Evolutionary conservation across 2,797 vertebrate species (phyloP).

Genomic region (Saxicola maurus): DNA sequence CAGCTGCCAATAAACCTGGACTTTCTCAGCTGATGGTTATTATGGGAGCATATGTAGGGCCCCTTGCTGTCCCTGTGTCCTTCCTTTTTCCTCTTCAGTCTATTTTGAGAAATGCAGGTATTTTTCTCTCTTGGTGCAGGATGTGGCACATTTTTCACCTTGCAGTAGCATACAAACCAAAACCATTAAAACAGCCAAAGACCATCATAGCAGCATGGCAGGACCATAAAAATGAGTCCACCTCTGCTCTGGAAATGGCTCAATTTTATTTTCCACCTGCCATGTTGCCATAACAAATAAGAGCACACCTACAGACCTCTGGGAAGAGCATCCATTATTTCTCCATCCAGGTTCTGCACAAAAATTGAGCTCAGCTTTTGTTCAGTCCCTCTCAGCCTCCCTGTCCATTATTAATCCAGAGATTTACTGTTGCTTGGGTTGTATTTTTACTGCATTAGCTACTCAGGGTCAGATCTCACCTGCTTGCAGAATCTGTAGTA

Average conservation of each 20-base stretch:
- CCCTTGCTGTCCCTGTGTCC: not conserved
- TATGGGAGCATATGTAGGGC: not conserved
- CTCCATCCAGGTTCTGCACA: not conserved
- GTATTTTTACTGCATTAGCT: slow-evolving; percentile 22
- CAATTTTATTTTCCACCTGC: slow-evolving; percentile 42
- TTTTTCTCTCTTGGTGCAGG: not conserved
- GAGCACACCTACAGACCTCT: not conserved
- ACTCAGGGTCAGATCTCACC: not conserved
- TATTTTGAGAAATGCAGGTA: not conserved
- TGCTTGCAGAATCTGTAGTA: not conserved
- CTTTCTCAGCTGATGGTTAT: not conserved
- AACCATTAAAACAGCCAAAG: slow-evolving; percentile 47
- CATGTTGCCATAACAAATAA: slow-evolving; percentile 41
- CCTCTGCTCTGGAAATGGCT: slow-evolving; percentile 27
- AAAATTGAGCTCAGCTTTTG: not conserved
- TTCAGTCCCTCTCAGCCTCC: not conserved
- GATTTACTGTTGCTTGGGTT: slow-evolving; percentile 7
- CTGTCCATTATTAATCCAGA: slow-evolving; percentile 20
- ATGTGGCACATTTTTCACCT: slow-evolving; percentile 37
- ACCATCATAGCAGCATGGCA: slow-evolving; percentile 32
- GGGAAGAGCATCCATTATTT: slow-evolving; percentile 13
- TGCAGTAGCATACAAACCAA: slow-evolving; percentile 16
- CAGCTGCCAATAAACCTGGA: not conserved
- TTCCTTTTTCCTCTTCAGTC: not conserved
- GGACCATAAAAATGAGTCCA: slow-evolving; percentile 47